phyloP scores from a whole-genome alignment of 2,888 invertebrate species.

The Operophtera brumata region DNA sequence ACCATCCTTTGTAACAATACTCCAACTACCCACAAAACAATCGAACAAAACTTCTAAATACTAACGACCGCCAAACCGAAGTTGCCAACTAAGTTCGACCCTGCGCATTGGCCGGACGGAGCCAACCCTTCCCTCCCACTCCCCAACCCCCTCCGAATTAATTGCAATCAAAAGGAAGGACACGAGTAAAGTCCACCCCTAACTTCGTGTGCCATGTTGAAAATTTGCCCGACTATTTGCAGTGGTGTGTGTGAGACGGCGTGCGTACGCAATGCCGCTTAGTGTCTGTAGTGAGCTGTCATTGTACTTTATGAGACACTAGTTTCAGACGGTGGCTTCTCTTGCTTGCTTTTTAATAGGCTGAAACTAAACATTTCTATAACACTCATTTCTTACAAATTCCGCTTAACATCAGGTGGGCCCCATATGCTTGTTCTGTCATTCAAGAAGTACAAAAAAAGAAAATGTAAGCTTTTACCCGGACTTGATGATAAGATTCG shows the following conservation, averaged over 20 bases:
- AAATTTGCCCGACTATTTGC: slow-evolving; percentile 58
- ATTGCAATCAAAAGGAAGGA: slow-evolving; percentile 82
- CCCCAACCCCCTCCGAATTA: slow-evolving; percentile 66
- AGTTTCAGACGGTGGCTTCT: slow-evolving; percentile 3
- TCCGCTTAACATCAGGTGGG: no score
- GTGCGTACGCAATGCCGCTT: slow-evolving; percentile 41
- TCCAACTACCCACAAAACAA: slow-evolving; percentile 36
- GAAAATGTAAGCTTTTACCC: no score
- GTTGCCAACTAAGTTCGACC: slow-evolving; percentile 68
- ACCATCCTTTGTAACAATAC: slow-evolving; percentile 13
- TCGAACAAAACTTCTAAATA: slow-evolving; percentile 50
- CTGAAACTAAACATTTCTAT: no score
- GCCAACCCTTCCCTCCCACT: slow-evolving; percentile 53
- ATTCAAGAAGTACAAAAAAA: no score
- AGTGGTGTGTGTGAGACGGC: slow-evolving; percentile 47
- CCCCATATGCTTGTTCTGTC: no score
- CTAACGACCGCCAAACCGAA: slow-evolving; percentile 59
- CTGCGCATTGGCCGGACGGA: slow-evolving; percentile 74
- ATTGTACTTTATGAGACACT: slow-evolving; percentile 13
- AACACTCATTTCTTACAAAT: no score
- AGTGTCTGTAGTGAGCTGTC: slow-evolving; percentile 22
- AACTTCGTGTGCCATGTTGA: slow-evolving; percentile 75
- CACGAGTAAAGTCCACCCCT: slow-evolving; percentile 78
- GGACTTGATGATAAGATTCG: no score
- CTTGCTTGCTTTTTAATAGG: not conserved